A percentile compares a stretch with the other conserved stretches of the same genome.
Evolutionary conservation across 2,113 vertebrate species (phyloP).

Genomic region (Hyperopisus bebe): DNA sequence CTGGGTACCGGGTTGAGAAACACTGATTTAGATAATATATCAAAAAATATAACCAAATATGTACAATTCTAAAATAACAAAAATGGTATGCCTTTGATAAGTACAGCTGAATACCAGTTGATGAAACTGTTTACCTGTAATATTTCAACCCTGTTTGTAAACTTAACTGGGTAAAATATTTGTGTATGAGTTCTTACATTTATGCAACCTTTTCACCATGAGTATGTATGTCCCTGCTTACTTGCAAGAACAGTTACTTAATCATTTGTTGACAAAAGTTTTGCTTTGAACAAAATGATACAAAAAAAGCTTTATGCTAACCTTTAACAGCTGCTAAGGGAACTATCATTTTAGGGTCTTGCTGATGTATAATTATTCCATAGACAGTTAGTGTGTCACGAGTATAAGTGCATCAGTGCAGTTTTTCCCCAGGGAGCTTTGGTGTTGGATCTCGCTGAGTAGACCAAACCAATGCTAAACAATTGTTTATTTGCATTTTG

Average conservation of each 20-base stretch:
- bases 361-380: background rate
- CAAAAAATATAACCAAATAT: background rate
- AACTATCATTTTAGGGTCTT: background rate
- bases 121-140: background rate
- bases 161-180: background rate
- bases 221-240: background rate
- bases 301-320: background rate
- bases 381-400: background rate
- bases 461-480: background rate
- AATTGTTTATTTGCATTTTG: background rate
- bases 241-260: background rate
- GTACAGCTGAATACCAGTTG: background rate
- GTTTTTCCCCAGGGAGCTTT: background rate
- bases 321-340: background rate
- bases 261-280: background rate
- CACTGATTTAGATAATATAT: background rate
- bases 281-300: background rate
- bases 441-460: background rate
- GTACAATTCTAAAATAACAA: background rate
- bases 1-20: background rate
- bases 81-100: background rate
- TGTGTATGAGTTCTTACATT: background rate
- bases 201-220: background rate
- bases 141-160: background rate
- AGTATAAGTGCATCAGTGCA: background rate